Conservation (phyloP, 2,797 vertebrate species). For the Echiichthys vipera region DNA sequence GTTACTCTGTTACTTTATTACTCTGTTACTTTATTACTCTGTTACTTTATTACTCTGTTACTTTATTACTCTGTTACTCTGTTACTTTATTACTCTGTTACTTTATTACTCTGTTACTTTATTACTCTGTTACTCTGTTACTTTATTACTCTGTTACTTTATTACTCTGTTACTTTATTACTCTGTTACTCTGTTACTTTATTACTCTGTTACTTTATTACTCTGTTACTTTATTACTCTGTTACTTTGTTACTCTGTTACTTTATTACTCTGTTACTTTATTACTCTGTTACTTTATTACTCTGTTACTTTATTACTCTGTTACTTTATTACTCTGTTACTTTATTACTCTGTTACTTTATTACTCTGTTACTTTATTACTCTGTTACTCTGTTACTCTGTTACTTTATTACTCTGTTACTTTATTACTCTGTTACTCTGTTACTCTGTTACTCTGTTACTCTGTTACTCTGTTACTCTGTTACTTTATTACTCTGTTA, state of each 20-base stretch:
- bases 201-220: constrained; percentile 68
- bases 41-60: too few species aligned
- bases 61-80: constrained; percentile 60
- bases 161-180: constrained; percentile 58
- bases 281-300: constrained; percentile 68
- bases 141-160: too few species aligned
- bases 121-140: constrained; percentile 53
- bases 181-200: constrained; percentile 58
- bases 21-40: background rate
- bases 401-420: too few species aligned
- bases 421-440: too few species aligned
- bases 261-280: constrained; percentile 67
- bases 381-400: too few species aligned
- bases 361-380: constrained; percentile 58
- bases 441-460: too few species aligned
- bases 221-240: background rate
- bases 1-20: too few species aligned
- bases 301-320: background rate
- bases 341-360: too few species aligned
- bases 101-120: constrained; percentile 67
- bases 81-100: background rate
- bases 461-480: background rate
- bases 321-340: too few species aligned
- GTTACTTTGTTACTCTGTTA: too few species aligned
- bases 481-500: too few species aligned